Evolutionary conservation across 2,113 vertebrate species (phyloP), one percentile per base, ranked within the genome.

Genomic region (Isurus oxyrinchus): DNA sequence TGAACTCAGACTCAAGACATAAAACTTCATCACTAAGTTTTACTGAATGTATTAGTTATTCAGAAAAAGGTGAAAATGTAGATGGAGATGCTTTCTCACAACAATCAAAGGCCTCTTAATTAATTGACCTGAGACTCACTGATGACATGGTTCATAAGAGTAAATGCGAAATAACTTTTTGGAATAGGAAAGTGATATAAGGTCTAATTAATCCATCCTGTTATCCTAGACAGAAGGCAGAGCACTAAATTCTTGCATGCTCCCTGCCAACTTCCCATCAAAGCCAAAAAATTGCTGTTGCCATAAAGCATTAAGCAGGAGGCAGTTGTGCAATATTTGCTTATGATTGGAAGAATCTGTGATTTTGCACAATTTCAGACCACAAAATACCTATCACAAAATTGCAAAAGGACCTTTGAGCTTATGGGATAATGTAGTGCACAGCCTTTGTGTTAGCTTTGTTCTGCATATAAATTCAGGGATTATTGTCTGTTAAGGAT

Each of bases 391-490:
- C 76, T 84, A 0, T 84, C 81, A 84, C 81, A 84, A 84, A 84
- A 84, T 84, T 84, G 40, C 40, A 44, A 84, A 84, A 84, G 81
- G 81, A 84, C 40, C 81, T 84, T 84, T 84, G 81, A 84, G 81
- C 81, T 84, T 0, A 0, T 84, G 81, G 40, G 40, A 84, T 84
- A 84, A 84, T 84, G 14, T 84, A 21, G 81, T 84, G 81, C 81
- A 49, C 19, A 49, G 81, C 40, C 40, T 84, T 84, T 84, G 40
- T 49, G 16, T 84, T 44, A 84, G 81, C 40, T 84, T 84, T 84
- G 81, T 40, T 84, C 81, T 84, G 81, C 81, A 84, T 84, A 84
- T 84, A 84, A 84, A 44, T 84, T 84, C 40, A 84, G 81, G 81
- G 81, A 84, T 84, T 84, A 84, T 84, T 84, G 81, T 44, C 49